A percentile compares a stretch with the other conserved stretches of the same genome.
These are phyloP conservation scores for Thunnus albacares DNA, from an alignment of 2,797 vertebrate genomes.

Conservation along the genomic window DNA sequence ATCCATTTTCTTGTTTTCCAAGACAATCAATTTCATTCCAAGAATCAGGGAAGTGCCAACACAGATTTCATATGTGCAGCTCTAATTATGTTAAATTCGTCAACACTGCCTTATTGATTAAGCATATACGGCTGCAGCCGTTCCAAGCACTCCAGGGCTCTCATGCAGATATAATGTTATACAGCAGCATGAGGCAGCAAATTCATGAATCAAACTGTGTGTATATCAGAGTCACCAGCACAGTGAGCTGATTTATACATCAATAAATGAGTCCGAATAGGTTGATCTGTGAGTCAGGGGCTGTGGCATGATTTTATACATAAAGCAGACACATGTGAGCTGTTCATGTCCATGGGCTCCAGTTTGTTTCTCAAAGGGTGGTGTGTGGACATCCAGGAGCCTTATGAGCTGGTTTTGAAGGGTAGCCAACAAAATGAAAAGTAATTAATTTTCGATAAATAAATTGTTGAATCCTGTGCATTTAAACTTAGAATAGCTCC, in stretches of 20 bases:
- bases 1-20: constrained; percentile 44
- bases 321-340: constrained; percentile 7
- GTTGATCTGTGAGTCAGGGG: constrained; percentile 31
- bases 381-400: too few relatives aligned
- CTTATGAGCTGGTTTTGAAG: neutral
- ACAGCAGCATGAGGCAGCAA: constrained; percentile 27
- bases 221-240: constrained; percentile 33
- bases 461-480: neutral
- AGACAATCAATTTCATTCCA: constrained; percentile 49
- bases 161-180: constrained; percentile 47
- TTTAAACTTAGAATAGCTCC: neutral
- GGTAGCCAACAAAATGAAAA: neutral
- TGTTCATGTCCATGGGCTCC: neutral
- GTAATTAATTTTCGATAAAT: neutral
- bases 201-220: constrained; percentile 51
- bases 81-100: constrained; percentile 71
- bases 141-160: constrained; percentile 35
- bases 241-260: constrained; percentile 34
- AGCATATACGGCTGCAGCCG: constrained; percentile 30
- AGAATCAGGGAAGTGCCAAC: constrained; percentile 27
- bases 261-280: constrained; percentile 15
- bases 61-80: constrained; percentile 61
- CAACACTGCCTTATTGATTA: constrained; percentile 55
- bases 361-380: neutral
- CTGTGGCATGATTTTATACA: constrained; percentile 27